Percentiles rank a stretch among this genome's conserved stretches.
phyloP scores from a whole-genome alignment of 2,888 invertebrate genomes.

The Cephonodes hylas region DNA sequence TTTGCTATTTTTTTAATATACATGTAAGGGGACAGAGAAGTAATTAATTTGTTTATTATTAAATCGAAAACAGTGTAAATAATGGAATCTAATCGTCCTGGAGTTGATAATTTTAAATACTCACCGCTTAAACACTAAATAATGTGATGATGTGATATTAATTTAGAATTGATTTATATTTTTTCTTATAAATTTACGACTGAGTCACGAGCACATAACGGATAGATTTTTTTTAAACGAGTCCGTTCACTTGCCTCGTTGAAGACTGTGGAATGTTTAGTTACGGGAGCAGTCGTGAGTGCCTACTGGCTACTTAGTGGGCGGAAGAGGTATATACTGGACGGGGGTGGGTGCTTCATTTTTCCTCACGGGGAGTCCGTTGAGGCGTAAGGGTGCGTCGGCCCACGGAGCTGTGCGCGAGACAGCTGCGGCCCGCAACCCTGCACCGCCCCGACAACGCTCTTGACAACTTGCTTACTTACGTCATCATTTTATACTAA shows the following conservation, averaged over 20 bases:
- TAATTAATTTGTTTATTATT: too few relatives aligned
- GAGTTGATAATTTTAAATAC: background rate
- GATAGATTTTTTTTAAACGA: too few relatives aligned
- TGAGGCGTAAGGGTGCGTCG: constrained; percentile 1
- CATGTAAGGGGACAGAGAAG: too few relatives aligned
- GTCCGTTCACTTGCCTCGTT: background rate
- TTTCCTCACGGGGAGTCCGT: constrained; percentile 34
- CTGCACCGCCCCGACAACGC: constrained; percentile 28
- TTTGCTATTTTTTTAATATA: too few relatives aligned
- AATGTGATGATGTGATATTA: background rate
- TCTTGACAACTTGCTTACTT: constrained; percentile 38
- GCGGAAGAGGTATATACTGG: constrained; percentile 23
- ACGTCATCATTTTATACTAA: constrained; percentile 38
- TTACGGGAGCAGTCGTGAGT: background rate
- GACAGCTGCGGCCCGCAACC: constrained; percentile 45
- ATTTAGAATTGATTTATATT: background rate
- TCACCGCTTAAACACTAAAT: background rate
- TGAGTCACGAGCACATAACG: background rate
- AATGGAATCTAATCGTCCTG: background rate
- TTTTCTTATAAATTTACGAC: background rate
- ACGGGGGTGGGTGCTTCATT: constrained; percentile 35
- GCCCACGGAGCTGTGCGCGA: constrained; percentile 45
- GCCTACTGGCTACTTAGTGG: constrained; percentile 39
- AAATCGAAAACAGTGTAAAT: too few relatives aligned
- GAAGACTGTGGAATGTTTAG: constrained; percentile 33